These are phyloP conservation scores for Lepilemur septentrionalis DNA, from an alignment of 2,797 vertebrate genomes.

Conservation along the genomic window DNA sequence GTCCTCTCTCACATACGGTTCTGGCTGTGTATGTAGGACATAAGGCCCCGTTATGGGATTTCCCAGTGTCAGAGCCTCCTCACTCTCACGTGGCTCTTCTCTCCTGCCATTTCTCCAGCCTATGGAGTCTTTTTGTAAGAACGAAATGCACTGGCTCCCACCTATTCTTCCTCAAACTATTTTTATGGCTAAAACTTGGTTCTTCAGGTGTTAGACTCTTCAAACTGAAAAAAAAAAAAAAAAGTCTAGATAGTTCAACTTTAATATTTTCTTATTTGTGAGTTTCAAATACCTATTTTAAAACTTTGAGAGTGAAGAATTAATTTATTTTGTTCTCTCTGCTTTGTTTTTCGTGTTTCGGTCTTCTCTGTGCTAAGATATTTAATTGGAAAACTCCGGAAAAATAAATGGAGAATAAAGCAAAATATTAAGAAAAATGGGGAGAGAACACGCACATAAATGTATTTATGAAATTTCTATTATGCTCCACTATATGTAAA, in stretches of 20 bases:
- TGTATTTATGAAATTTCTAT: conserved; percentile 5
- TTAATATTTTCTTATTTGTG: not conserved
- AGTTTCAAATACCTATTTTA: not conserved
- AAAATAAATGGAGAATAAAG: not conserved
- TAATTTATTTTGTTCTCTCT: conserved; percentile 13
- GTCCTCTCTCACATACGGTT: too few species aligned
- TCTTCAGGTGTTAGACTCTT: not conserved
- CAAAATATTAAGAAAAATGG: not conserved
- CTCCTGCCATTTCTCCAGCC: not conserved
- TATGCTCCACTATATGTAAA: not conserved
- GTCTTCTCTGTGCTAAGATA: not conserved
- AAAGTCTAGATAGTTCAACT: not conserved
- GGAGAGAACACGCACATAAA: not conserved
- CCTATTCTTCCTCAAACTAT: not conserved
- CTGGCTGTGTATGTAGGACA: too few species aligned
- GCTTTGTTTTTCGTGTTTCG: not conserved
- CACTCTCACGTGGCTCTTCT: not conserved
- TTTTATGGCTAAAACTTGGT: not conserved
- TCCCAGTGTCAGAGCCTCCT: not conserved
- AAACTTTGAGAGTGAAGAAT: not conserved
- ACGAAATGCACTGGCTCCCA: fast-evolving
- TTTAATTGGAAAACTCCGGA: conserved; percentile 19
- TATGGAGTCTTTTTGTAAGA: not conserved
- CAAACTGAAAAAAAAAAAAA: not conserved
- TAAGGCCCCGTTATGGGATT: not conserved